These are phyloP conservation scores for Morpho deidamia DNA, from an alignment of 2,888 invertebrate species.

Conservation along the genomic window DNA sequence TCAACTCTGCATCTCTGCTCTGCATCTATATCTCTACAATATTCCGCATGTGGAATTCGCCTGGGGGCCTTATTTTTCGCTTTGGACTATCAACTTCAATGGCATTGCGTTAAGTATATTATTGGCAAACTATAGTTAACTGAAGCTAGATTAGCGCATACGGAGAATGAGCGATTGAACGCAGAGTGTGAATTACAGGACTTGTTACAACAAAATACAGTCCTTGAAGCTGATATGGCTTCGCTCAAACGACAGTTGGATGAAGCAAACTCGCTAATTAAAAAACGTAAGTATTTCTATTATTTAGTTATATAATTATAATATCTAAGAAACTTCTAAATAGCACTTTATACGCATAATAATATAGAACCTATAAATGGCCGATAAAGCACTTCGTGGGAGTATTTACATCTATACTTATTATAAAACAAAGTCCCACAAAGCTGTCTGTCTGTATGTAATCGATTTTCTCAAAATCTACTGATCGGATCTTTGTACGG, in stretches of 20 bases:
- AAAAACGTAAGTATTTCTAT: slow-evolving; percentile 44
- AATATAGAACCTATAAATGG: no score
- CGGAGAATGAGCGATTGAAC: slow-evolving; percentile 80
- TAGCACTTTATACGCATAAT: no score
- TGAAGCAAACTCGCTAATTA: slow-evolving; percentile 50
- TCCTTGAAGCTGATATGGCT: slow-evolving; percentile 78
- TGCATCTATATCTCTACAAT: slow-evolving; percentile 34
- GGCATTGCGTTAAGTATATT: slow-evolving; percentile 46
- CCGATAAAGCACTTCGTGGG: no score
- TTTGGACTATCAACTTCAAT: slow-evolving; percentile 26
- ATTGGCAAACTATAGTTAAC: slow-evolving; percentile 69
- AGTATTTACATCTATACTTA: no score
- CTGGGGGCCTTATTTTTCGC: slow-evolving; percentile 27
- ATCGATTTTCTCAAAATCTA: no score
- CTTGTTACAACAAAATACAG: slow-evolving; percentile 82
- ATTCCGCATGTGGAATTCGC: slow-evolving; percentile 34
- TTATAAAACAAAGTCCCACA: no score
- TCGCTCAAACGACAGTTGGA: slow-evolving; percentile 69
- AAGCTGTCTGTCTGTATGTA: no score
- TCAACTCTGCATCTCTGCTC: slow-evolving; percentile 43
- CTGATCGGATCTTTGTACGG: no score
- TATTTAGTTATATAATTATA: not conserved
- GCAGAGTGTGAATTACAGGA: slow-evolving; percentile 82
- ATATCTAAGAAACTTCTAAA: not conserved
- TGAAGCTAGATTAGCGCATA: slow-evolving; percentile 80